Evolutionary conservation across 2,888 invertebrate species (phyloP).

Genomic region (Caenorhabditis sp.): DNA sequence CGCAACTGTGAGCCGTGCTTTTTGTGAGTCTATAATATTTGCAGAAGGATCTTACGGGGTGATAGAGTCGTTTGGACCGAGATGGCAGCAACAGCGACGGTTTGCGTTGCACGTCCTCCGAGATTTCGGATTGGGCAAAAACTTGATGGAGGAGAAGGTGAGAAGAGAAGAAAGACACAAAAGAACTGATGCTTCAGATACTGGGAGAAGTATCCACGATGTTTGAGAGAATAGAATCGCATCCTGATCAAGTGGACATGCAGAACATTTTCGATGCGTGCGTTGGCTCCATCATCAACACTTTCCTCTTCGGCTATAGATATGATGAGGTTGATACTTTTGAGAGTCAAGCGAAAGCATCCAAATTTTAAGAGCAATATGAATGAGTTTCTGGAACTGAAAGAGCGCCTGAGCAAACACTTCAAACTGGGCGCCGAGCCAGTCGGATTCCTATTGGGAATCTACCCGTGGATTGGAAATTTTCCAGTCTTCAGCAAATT

Average conservation of each 20-base stretch:
- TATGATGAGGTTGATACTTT: slow-evolving; percentile 53
- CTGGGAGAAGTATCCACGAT: slow-evolving; percentile 19
- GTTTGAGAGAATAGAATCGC: background rate
- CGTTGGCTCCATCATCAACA: slow-evolving; percentile 59
- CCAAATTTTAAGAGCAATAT: slow-evolving; percentile 26
- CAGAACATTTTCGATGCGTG: slow-evolving; percentile 39
- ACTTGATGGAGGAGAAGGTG: slow-evolving; percentile 59
- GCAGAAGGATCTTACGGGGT: slow-evolving; percentile 38
- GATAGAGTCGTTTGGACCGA: slow-evolving; percentile 22
- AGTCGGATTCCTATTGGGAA: slow-evolving; percentile 9
- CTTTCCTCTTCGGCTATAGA: slow-evolving; percentile 58
- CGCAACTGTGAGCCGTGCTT: background rate
- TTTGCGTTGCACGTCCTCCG: slow-evolving; percentile 57
- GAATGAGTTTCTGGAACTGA: slow-evolving; percentile 28
- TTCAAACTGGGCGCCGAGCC: slow-evolving; percentile 24
- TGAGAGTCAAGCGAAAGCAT: background rate
- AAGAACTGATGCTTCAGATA: slow-evolving; percentile 4
- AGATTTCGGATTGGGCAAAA: slow-evolving; percentile 60
- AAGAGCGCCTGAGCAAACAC: slow-evolving; percentile 17
- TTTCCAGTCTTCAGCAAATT: slow-evolving; percentile 19
- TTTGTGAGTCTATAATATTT: background rate
- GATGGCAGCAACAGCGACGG: slow-evolving; percentile 39
- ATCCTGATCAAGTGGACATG: slow-evolving; percentile 24
- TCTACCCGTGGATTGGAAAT: slow-evolving; percentile 34
- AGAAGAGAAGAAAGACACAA: no score